Percentiles rank a stretch among this genome's conserved stretches.
These are phyloP conservation scores for Drosophila cracens DNA, from an alignment of 2,888 invertebrate species.

Conservation along the genomic window DNA sequence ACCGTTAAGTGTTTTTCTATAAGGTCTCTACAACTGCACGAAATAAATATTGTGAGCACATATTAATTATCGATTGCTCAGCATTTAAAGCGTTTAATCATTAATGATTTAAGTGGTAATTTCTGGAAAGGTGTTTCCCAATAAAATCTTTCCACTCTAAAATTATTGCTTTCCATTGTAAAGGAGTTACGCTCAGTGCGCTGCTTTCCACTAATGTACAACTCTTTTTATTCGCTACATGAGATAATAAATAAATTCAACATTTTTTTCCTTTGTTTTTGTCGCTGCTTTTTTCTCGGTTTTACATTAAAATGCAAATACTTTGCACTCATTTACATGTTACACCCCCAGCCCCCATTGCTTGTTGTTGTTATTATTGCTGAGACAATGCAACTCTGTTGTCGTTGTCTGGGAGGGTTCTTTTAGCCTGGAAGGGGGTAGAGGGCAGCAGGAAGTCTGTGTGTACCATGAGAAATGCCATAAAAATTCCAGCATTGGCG, in stretches of 20 bases:
- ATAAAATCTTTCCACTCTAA: constrained; percentile 2
- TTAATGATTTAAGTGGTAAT: constrained; percentile 20
- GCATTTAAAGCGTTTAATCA: constrained; percentile 10
- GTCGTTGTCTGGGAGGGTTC: constrained; percentile 51
- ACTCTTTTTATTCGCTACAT: constrained; percentile 28
- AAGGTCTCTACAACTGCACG: neutral
- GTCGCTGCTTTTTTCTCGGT: constrained; percentile 16
- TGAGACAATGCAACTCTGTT: constrained; percentile 74
- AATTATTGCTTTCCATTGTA: constrained; percentile 5
- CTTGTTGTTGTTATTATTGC: constrained; percentile 31
- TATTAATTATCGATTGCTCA: constrained; percentile 27
- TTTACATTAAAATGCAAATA: constrained; percentile 69
- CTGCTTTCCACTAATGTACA: constrained; percentile 6
- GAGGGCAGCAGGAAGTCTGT: constrained; percentile 37
- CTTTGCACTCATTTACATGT: constrained; percentile 75
- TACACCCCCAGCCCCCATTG: constrained; percentile 33
- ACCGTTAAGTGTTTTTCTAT: constrained; percentile 29
- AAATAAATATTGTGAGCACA: neutral
- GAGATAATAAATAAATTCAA: constrained; percentile 66
- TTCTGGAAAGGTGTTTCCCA: constrained; percentile 23
- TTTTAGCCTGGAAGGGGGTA: constrained; percentile 6
- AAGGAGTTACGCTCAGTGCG: constrained; percentile 1
- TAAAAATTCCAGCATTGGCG: constrained; percentile 66
- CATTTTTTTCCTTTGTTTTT: constrained; percentile 21
- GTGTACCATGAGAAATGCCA: constrained; percentile 70